A percentile compares a stretch with the other conserved stretches of the same genome.
Conservation (phyloP, 30 jellyfish, hydroid and myxozoan species). For the Aurelia coerulea region DNA sequence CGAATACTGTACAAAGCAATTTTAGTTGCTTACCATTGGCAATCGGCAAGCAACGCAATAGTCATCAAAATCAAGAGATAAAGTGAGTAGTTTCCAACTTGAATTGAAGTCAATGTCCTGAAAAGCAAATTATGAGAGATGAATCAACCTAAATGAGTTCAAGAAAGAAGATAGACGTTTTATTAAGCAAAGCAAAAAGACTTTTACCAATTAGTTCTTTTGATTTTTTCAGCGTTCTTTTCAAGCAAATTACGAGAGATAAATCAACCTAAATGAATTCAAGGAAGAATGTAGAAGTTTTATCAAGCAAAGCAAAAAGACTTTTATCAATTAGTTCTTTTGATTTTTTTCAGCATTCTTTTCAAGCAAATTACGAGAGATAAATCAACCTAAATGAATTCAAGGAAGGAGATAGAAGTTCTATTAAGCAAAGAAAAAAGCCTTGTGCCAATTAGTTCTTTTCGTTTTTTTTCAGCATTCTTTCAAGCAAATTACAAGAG, state of each 20-base stretch:
- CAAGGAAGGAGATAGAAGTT: not conserved
- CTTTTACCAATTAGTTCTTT: not conserved
- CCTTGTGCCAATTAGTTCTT: not conserved
- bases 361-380: no score
- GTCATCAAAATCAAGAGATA: constrained; percentile 73
- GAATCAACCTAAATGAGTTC: not conserved
- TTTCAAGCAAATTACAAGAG: no score
- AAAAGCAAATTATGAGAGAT: not conserved
- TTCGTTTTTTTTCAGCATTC: no score
- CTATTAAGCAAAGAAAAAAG: not conserved
- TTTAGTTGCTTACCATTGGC: constrained; percentile 5
- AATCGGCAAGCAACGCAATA: constrained; percentile 64
- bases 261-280: no score
- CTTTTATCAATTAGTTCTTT: no score
- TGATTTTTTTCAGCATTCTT: no score
- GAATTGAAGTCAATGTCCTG: constrained; percentile 59
- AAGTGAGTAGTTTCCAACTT: constrained; percentile 65
- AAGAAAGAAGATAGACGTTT: not conserved
- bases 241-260: no score
- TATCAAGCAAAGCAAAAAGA: no score
- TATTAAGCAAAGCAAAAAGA: not conserved
- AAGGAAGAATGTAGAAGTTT: no score
- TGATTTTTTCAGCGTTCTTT: not conserved
- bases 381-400: no score
- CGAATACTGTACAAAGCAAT: not conserved